These are phyloP conservation scores for Kryptolebias ocellatus DNA, from an alignment of 2,797 vertebrate species.

Conservation along the genomic window DNA sequence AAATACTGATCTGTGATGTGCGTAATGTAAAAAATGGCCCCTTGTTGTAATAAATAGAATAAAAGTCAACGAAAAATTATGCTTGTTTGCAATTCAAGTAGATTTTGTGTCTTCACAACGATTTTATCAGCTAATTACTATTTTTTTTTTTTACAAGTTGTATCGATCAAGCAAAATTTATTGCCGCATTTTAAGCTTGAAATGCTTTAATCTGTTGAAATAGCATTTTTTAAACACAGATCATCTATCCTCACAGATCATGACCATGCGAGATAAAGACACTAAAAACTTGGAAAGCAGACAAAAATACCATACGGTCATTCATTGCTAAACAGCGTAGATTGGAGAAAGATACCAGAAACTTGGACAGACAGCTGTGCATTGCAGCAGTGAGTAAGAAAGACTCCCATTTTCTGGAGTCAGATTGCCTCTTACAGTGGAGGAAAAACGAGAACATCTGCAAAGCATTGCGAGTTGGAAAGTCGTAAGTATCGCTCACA, in stretches of 20 bases:
- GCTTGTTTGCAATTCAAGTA: too few species aligned
- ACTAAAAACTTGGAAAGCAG: conserved; percentile 17
- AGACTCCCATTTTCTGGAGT: conserved; percentile 41
- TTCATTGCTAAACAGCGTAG: conserved; percentile 19
- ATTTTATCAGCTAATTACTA: too few species aligned
- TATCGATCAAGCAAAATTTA: too few species aligned
- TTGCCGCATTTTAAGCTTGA: too few species aligned
- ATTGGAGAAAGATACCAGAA: conserved; percentile 36
- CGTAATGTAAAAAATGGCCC: too few species aligned
- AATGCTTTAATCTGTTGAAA: too few species aligned
- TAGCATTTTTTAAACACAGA: too few species aligned
- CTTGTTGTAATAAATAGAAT: too few species aligned
- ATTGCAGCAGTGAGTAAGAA: conserved; percentile 39
- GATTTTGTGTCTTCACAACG: too few species aligned
- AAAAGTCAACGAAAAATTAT: too few species aligned
- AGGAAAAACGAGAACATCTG: conserved; percentile 15
- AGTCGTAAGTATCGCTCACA: neutral
- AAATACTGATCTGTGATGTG: too few species aligned
- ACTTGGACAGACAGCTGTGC: conserved; percentile 40
- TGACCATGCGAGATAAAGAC: conserved; percentile 14
- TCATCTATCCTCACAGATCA: conserved; percentile 24
- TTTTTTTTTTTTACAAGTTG: too few species aligned
- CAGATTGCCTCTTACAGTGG: conserved; percentile 10
- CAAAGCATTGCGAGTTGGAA: conserved; percentile 14
- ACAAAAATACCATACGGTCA: conserved; percentile 32